These are phyloP conservation scores for Trematocara nigrifrons DNA, from an alignment of 2,113 vertebrate genomes.

Conservation along the genomic window DNA sequence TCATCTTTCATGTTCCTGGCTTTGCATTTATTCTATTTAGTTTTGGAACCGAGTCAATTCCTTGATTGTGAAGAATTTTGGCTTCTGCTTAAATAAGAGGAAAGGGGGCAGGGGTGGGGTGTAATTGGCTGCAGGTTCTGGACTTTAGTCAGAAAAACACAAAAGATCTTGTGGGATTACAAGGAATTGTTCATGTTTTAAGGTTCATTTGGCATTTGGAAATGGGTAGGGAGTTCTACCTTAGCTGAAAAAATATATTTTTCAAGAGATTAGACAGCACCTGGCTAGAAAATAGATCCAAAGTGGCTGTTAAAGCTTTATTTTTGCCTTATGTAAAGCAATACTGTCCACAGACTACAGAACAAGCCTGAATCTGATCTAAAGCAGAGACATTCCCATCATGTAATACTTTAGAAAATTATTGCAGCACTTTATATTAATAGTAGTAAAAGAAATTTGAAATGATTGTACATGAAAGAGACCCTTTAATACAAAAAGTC, in stretches of 20 bases:
- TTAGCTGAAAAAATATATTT: neutral
- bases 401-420: neutral
- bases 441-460: neutral
- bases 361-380: neutral
- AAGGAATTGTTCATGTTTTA: conserved; percentile 13
- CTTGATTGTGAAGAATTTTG: conserved; percentile 59
- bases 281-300: neutral
- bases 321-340: neutral
- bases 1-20: conserved; percentile 34
- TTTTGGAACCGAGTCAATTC: conserved; percentile 24
- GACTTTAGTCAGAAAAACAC: conserved; percentile 3
- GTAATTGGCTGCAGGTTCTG: conserved; percentile 55
- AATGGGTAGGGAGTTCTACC: neutral
- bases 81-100: neutral
- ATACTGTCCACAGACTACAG: neutral
- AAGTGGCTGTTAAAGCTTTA: neutral
- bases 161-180: neutral
- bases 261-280: neutral
- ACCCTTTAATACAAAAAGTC: neutral
- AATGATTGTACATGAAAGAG: neutral
- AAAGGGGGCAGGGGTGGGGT: neutral
- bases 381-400: neutral
- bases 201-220: conserved; percentile 1
- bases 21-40: conserved; percentile 22
- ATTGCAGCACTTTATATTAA: neutral